Percentiles rank a stretch among this genome's conserved stretches.
These are phyloP conservation scores for Octodonta nipae DNA, from an alignment of 2,888 invertebrate species.

Conservation along the genomic window DNA sequence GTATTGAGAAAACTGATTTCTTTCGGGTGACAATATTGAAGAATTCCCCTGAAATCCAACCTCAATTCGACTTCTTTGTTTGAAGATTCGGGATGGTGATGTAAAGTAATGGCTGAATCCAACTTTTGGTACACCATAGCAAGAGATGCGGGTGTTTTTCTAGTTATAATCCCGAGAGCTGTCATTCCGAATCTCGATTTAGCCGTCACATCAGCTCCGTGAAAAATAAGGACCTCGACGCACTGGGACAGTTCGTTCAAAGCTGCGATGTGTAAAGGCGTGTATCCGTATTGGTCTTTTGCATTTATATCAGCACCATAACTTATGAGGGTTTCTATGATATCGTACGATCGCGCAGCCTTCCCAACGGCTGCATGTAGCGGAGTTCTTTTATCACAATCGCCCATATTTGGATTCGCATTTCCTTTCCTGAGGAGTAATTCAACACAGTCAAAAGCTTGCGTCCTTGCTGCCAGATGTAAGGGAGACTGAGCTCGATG, in stretches of 20 bases:
- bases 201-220: conserved; percentile 80
- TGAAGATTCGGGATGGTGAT: conserved; percentile 62
- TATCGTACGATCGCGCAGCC: conserved; percentile 66
- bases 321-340: conserved; percentile 61
- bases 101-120: conserved; percentile 65
- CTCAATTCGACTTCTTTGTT: conserved; percentile 70
- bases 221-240: conserved; percentile 69
- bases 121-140: conserved; percentile 70
- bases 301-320: conserved; percentile 74
- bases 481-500: conserved; percentile 72
- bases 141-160: conserved; percentile 75
- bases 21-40: conserved; percentile 70
- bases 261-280: conserved; percentile 73
- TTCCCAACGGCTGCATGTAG: conserved; percentile 77
- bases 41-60: conserved; percentile 66
- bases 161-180: conserved; percentile 69
- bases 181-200: conserved; percentile 77
- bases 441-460: conserved; percentile 71
- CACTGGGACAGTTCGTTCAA: conserved; percentile 73
- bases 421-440: conserved; percentile 58
- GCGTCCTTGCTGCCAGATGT: conserved; percentile 69
- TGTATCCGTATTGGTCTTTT: conserved; percentile 74
- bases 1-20: conserved; percentile 79
- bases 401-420: conserved; percentile 66
- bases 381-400: conserved; percentile 68